A percentile compares a stretch with the other conserved stretches of the same genome.
These are phyloP conservation scores for Intellagama lesueurii DNA, from an alignment of 2,797 vertebrate species.

Conservation along the genomic window DNA sequence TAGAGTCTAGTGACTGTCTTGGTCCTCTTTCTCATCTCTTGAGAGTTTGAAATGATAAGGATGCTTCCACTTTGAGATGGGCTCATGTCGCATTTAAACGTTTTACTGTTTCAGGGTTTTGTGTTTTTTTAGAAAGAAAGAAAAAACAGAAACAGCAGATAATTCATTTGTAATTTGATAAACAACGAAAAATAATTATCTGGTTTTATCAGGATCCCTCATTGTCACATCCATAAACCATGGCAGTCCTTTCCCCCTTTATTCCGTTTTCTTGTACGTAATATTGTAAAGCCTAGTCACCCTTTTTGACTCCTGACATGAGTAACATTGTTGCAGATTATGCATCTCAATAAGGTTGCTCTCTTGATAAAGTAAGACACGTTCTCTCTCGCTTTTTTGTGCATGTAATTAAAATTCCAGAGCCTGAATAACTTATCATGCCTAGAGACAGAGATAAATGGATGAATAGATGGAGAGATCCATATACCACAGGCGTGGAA, in stretches of 20 bases:
- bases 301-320: conserved; percentile 72
- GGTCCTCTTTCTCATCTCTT: conserved; percentile 26
- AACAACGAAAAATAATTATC: conserved; percentile 59
- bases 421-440: conserved; percentile 72
- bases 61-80: conserved; percentile 48
- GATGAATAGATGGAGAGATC: conserved; percentile 70
- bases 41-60: conserved; percentile 19
- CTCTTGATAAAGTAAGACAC: conserved; percentile 66
- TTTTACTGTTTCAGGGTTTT: conserved; percentile 49
- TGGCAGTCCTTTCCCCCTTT: conserved; percentile 49
- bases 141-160: conserved; percentile 49
- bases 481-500: conserved; percentile 65
- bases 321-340: conserved; percentile 73
- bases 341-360: conserved; percentile 66
- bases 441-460: conserved; percentile 70
- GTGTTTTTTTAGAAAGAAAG: conserved; percentile 39
- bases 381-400: conserved; percentile 62
- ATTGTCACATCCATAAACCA: conserved; percentile 34
- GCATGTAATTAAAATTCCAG: conserved; percentile 77
- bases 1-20: conserved; percentile 21
- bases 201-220: conserved; percentile 61
- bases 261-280: conserved; percentile 55
- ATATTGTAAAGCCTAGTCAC: conserved; percentile 50
- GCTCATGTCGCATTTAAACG: conserved; percentile 31
- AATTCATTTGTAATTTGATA: conserved; percentile 49